Conservation (phyloP, 2,888 invertebrate genomes). For the Andrena praecox region DNA sequence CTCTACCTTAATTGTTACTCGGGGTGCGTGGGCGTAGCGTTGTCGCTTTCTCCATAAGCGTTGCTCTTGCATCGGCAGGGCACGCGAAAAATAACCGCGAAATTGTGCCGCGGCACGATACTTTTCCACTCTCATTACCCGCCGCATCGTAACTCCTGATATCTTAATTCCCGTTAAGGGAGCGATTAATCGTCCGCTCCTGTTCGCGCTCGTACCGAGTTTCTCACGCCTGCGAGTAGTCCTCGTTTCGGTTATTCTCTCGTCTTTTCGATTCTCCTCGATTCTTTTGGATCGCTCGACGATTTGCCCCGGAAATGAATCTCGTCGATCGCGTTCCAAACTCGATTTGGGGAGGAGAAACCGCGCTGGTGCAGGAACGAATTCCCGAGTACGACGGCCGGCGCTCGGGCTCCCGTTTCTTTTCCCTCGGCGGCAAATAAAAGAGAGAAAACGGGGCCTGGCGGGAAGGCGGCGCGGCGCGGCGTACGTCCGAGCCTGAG, state of each 20-base stretch:
- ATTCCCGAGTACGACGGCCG: constrained; percentile 61
- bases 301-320: constrained; percentile 38
- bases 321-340: constrained; percentile 18
- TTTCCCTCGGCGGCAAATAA: constrained; percentile 6
- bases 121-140: constrained; percentile 40
- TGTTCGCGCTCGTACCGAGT: constrained; percentile 6
- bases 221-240: constrained; percentile 31
- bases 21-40: constrained; percentile 38
- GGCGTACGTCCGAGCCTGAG: constrained; percentile 76
- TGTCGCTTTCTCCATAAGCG: constrained; percentile 41
- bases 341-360: constrained; percentile 39
- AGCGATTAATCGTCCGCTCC: constrained; percentile 1
- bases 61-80: constrained; percentile 8
- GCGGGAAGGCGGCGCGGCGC: constrained; percentile 37
- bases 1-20: constrained; percentile 60
- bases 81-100: constrained; percentile 63
- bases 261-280: not conserved
- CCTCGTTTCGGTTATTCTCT: not conserved
- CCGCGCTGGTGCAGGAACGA: constrained; percentile 26
- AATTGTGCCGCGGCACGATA: constrained; percentile 53
- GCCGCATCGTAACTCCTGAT: constrained; percentile 14
- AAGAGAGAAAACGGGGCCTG: constrained; percentile 43
- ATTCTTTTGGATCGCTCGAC: not conserved
- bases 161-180: constrained; percentile 26
- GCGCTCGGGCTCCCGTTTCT: constrained; percentile 22